Base-by-base conservation (phyloP, 1,140 invertebrate species). In the Medauroidea extradentata region DNA sequence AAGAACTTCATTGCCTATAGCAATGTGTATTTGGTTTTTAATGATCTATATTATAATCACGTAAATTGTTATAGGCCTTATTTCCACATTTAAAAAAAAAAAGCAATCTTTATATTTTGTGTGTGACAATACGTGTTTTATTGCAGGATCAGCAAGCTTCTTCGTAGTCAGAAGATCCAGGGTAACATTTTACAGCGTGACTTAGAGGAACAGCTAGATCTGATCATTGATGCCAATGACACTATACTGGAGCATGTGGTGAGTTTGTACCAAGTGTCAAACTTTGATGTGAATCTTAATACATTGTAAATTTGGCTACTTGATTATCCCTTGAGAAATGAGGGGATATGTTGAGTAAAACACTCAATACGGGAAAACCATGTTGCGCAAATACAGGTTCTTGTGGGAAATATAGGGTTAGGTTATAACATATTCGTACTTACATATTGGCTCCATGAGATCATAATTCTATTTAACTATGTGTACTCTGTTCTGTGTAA, bases 181-280 rank as follows among this genome's bases (percentile, higher is more conserved):
- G 79, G 78, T 1, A 87, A 83, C 42, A 79, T 91, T 13, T 71
- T 66, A 63, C 71, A 73, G 55, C 69, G 81, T 38, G 82, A 84
- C 60, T 54, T 81, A 2, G 85, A 90, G 48, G 87, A 91, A 61
- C 86, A 86, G 67, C 85, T 88, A 67, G 89, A 92, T 63, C 73
- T 89, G 41, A 63, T 93, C 9, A 73, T 85, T 25, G 89, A 91
- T 67, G 81, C 83, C 11, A 93, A 92, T 76, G 90, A 93, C 73
- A 77, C 82, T 24, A 79, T 93, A n/a, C 73, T 92, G n/a, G 91
- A 94, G 69, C 79, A 83, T 71, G 85, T 90, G 34, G 88, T 88
- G 68, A 83, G 82, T 69, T 34, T 34, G 29, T 7, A 4, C 29
- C 29, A 11, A 34, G 29, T 7, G 5, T 11, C 29, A 11, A 34